These are phyloP conservation scores for Thamnophis sirtalis DNA, from an alignment of 2,113 vertebrate species.

Conservation along the genomic window DNA sequence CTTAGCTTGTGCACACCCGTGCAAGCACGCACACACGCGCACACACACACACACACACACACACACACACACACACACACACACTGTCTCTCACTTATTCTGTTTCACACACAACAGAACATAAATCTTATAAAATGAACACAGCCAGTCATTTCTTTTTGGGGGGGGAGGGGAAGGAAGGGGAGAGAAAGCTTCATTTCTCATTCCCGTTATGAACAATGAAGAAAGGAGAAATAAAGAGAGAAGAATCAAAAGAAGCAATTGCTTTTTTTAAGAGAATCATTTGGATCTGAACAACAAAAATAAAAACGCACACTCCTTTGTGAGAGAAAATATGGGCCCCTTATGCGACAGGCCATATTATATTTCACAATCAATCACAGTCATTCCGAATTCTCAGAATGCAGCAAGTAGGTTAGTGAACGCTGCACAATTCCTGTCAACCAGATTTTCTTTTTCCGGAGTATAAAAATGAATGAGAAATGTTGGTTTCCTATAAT, in stretches of 20 bases:
- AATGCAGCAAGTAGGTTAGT: not conserved
- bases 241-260: slow-evolving; percentile 51
- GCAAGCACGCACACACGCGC: slow-evolving; percentile 36
- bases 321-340: not conserved
- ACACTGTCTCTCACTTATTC: slow-evolving; percentile 14
- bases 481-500: not conserved
- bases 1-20: slow-evolving; percentile 69
- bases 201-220: slow-evolving; percentile 50
- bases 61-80: not conserved
- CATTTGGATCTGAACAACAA: slow-evolving; percentile 40
- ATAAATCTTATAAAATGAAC: not conserved
- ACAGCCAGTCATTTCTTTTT: not conserved
- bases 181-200: slow-evolving; percentile 7
- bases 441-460: not conserved
- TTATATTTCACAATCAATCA: not conserved
- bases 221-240: slow-evolving; percentile 61
- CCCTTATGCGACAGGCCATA: not conserved
- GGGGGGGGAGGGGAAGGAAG: slow-evolving; percentile 20
- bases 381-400: not conserved
- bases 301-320: slow-evolving; percentile 37
- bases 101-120: not conserved
- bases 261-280: slow-evolving; percentile 58
- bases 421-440: not conserved
- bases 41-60: slow-evolving; percentile 7
- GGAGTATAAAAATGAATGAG: not conserved